Base-by-base conservation (phyloP, 2,888 invertebrate species). In the Heteropelma amictum region DNA sequence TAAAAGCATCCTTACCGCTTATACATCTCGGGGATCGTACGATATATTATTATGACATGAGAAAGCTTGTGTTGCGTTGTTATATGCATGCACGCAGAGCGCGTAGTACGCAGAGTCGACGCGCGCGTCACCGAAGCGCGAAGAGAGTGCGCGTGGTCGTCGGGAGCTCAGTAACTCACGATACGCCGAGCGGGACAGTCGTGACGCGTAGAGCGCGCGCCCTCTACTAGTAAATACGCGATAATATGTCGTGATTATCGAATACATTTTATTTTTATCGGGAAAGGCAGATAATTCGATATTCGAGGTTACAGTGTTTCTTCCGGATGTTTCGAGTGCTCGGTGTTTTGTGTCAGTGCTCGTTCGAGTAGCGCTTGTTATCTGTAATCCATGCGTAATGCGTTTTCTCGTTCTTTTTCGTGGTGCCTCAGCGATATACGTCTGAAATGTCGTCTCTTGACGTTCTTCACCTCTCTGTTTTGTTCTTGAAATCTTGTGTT, bases 401-500 rank as follows among this genome's bases (percentile, higher is more conserved):
- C 49, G 26, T 28, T 26, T 28, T 14, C 28, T 49, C 49, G 26
- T 28, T 26, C 12, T 14, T 49, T 49, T 14, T 2, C 10, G 28
- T 12, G 7, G 30, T 30, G 51, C 49, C 28, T 1, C 23, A 7
- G 14, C 17, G 26, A 12, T 26, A 26, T 14, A 14, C 49, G 26
- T 12, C 28, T 26, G 7, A 3, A 14, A 3, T 42, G 12, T 3
- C 21, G 10, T 17, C 21, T 40, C 12, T 21, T 4, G 19, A 19
- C 23, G 26, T 14, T 14, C 19, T 40, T 10, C 28, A 40, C 14
- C 30, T 51, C 12, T 2, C 58, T 42, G 26, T 14, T 26, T 10
- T 28, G 17, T 5, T 58, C 28, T 58, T 42, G 14, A 17, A n/a
- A 19, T 2, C 53, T 19, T 87, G 86, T 86, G 87, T 86, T 88